Evolutionary conservation across 92 coral and sea anemone species (phyloP).

Genomic region (Meandrina meandrites): DNA sequence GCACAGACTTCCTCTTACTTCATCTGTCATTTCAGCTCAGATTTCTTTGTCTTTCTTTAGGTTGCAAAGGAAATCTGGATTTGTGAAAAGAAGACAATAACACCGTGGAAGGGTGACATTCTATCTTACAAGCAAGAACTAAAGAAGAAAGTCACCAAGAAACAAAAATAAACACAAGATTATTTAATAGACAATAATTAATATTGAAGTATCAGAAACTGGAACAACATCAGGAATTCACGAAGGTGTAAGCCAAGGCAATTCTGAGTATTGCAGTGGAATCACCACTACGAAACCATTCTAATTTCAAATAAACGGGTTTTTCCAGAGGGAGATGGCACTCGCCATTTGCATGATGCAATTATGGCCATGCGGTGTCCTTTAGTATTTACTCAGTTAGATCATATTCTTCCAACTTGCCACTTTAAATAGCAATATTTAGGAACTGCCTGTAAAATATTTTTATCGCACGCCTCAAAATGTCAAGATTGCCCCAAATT

Average conservation of each 20-base stretch:
- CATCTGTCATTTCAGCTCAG: background rate
- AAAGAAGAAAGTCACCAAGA: constrained; percentile 74
- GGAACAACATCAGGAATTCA: no score
- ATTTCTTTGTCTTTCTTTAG: constrained; percentile 34
- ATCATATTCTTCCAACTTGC: background rate
- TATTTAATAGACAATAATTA: background rate
- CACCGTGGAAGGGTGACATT: constrained; percentile 94
- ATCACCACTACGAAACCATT: no score
- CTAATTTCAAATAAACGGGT: no score
- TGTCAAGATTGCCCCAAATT: background rate
- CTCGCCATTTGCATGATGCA: background rate
- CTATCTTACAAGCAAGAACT: constrained; percentile 89
- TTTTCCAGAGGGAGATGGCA: background rate
- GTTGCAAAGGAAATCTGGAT: constrained; percentile 99
- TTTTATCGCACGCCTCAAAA: background rate
- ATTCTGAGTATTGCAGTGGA: no score
- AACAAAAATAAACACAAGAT: background rate
- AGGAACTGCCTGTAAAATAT: background rate
- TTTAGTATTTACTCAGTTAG: background rate
- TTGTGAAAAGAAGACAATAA: constrained; percentile 85
- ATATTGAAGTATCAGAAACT: background rate
- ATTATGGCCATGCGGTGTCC: background rate
- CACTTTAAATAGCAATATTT: no score
- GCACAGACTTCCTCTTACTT: no score
- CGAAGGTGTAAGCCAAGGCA: no score